Conservation (phyloP, 2,888 invertebrate species). For the Epinotia nisella region DNA sequence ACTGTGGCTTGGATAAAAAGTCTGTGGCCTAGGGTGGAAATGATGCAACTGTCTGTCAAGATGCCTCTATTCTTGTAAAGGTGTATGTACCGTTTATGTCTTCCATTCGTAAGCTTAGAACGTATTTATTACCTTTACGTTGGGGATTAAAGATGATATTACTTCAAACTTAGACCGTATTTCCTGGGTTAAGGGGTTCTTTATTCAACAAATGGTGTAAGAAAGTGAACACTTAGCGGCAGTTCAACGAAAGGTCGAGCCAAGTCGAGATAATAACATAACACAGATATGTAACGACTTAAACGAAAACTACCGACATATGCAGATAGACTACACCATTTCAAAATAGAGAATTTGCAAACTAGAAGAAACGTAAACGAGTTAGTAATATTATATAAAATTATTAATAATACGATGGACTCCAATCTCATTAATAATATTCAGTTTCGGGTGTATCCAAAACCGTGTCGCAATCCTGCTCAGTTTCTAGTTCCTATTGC, state of each 20-base stretch:
- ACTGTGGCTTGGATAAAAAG: conserved; percentile 62
- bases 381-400: no score
- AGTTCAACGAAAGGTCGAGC: conserved; percentile 26
- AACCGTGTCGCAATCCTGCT: no score
- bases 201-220: background rate
- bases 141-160: background rate
- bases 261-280: conserved; percentile 16
- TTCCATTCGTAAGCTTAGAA: background rate
- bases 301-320: no score
- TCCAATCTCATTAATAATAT: no score
- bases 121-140: background rate
- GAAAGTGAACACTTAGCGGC: conserved; percentile 6
- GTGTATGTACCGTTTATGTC: no score
- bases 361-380: no score
- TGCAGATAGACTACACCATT: no score
- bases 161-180: background rate
- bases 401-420: no score
- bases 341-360: no score
- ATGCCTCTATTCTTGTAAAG: background rate
- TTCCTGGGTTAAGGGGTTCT: background rate
- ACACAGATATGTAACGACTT: no score
- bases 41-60: background rate
- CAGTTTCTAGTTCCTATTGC: no score
- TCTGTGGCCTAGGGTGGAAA: conserved; percentile 20
- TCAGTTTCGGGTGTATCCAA: no score